Evolutionary conservation across 2,797 vertebrate genomes (phyloP).

Genomic region (Sebastes miniatus): DNA sequence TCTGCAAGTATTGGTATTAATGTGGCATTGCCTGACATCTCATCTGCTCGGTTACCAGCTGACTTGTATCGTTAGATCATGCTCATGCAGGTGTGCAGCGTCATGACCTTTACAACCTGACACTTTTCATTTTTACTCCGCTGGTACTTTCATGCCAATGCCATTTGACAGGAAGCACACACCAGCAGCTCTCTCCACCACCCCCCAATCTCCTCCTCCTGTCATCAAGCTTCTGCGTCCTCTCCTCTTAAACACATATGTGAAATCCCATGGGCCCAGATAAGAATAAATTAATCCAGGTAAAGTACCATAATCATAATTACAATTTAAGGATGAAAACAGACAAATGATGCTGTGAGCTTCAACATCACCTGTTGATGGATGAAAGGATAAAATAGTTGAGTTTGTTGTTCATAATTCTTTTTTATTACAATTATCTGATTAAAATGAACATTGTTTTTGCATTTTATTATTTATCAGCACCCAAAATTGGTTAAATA

Average conservation of each 20-base stretch:
- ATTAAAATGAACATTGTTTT: background rate
- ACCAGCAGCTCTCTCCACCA: background rate
- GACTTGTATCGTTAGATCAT: background rate
- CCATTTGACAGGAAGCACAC: background rate
- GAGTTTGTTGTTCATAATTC: background rate
- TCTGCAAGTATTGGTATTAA: background rate
- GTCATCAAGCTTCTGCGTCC: too few relatives aligned
- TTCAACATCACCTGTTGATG: background rate
- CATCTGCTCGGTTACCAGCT: background rate
- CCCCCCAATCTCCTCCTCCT: too few relatives aligned
- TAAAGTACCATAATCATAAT: background rate
- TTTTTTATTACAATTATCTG: too few relatives aligned
- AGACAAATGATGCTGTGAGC: background rate
- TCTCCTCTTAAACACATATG: background rate
- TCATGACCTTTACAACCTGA: background rate
- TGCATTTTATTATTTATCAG: background rate
- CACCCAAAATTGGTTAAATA: too few relatives aligned
- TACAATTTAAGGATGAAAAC: background rate
- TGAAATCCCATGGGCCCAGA: background rate
- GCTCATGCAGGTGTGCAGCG: background rate
- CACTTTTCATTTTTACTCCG: background rate
- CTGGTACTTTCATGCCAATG: background rate
- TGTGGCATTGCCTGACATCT: background rate
- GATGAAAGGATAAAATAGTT: background rate
- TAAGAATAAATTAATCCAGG: background rate